phyloP scores from a whole-genome alignment of 2,113 vertebrate genomes.

The Calyptommatus sinebrachiatus region DNA sequence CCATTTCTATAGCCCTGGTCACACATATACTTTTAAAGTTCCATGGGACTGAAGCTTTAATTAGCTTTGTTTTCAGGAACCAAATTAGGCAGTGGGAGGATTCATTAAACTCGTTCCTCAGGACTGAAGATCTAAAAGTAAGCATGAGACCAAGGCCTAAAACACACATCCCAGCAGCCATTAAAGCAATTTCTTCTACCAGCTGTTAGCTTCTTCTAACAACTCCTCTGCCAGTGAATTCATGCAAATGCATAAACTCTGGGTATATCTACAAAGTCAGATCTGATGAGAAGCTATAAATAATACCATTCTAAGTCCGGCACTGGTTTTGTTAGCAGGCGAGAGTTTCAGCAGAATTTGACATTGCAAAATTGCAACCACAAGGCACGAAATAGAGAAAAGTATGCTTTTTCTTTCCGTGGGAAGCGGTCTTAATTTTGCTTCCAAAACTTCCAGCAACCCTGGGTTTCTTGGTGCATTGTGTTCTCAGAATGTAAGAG shows the following conservation, averaged over 20 bases:
- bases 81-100: too few species aligned
- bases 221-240: constrained; percentile 33
- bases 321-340: constrained; percentile 29
- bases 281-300: constrained; percentile 25
- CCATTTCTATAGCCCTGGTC: neutral
- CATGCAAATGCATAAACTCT: constrained; percentile 14
- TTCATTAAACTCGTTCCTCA: too few species aligned
- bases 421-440: neutral
- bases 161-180: too few species aligned
- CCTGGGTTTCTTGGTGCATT: constrained; percentile 58
- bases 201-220: constrained; percentile 15
- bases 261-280: constrained; percentile 39
- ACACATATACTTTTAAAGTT: too few species aligned
- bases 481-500: constrained; percentile 31
- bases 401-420: neutral
- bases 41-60: too few species aligned
- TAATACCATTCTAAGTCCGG: constrained; percentile 1
- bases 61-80: too few species aligned
- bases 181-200: neutral
- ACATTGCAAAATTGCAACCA: constrained; percentile 33
- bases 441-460: neutral
- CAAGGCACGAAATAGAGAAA: constrained; percentile 15
- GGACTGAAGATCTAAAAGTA: too few species aligned
- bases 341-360: neutral
- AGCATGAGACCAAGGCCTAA: too few species aligned